These are phyloP conservation scores for Drosophila anomelani DNA, from an alignment of 2,888 invertebrate genomes.

Conservation along the genomic window DNA sequence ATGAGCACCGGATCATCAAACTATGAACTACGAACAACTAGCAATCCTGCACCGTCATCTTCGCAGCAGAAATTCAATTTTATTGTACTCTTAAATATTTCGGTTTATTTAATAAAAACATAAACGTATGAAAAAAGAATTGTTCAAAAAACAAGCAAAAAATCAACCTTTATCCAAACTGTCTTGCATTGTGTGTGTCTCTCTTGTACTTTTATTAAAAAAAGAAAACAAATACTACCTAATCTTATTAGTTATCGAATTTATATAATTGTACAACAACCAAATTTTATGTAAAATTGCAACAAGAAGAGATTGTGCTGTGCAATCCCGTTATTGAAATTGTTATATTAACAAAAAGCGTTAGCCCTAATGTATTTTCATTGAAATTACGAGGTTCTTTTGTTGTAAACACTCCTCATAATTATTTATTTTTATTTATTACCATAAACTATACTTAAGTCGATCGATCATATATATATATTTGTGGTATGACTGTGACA, in stretches of 20 bases:
- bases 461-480: constrained; percentile 25
- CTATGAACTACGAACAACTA: constrained; percentile 17
- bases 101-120: constrained; percentile 84
- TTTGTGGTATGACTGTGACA: constrained; percentile 43
- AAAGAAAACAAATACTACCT: constrained; percentile 30
- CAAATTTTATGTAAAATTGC: constrained; percentile 55
- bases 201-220: constrained; percentile 65
- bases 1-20: constrained; percentile 40
- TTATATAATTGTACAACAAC: constrained; percentile 75
- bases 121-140: constrained; percentile 78
- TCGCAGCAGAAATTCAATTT: constrained; percentile 79
- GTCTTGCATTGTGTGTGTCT: constrained; percentile 81
- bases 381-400: constrained; percentile 47
- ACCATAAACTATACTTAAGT: constrained; percentile 56
- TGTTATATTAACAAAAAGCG: constrained; percentile 71
- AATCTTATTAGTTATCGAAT: constrained; percentile 61
- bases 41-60: constrained; percentile 51
- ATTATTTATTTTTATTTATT: constrained; percentile 63
- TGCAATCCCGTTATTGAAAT: constrained; percentile 58
- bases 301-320: constrained; percentile 37
- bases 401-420: constrained; percentile 61
- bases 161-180: constrained; percentile 68
- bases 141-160: constrained; percentile 52
- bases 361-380: constrained; percentile 65
- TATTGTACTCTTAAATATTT: constrained; percentile 84